Evolutionary conservation across 2,888 invertebrate species (phyloP).

Genomic region (Anorthoa munda): DNA sequence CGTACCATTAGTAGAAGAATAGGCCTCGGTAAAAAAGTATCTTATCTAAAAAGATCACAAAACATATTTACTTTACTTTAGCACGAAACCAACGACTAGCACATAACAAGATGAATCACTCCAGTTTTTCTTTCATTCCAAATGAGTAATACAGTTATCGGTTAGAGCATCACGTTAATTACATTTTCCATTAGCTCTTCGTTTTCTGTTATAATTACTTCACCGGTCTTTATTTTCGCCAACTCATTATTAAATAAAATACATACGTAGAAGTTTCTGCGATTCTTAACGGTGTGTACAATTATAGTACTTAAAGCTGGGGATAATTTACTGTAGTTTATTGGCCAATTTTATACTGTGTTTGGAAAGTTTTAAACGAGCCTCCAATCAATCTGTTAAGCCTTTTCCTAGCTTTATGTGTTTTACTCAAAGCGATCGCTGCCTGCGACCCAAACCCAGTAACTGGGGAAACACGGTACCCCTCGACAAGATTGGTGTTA

Average conservation of each 20-base stretch:
- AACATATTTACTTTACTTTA: constrained; percentile 10
- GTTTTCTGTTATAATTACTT: constrained; percentile 57
- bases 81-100: not conserved
- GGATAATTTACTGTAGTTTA: not conserved
- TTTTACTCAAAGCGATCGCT: too few species aligned
- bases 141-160: constrained; percentile 48
- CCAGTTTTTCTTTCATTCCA: constrained; percentile 40
- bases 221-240: constrained; percentile 40
- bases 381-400: not conserved
- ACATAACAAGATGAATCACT: constrained; percentile 36
- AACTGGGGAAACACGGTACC: too few species aligned
- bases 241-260: constrained; percentile 40
- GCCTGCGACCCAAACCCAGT: too few species aligned
- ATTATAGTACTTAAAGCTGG: constrained; percentile 12
- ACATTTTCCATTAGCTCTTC: constrained; percentile 55
- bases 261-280: not conserved
- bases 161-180: constrained; percentile 47
- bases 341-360: not conserved
- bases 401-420: too few species aligned
- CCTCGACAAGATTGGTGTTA: too few species aligned
- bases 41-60: not conserved
- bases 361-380: not conserved
- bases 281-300: constrained; percentile 11
- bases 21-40: not conserved
- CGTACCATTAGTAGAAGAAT: not conserved